Percentiles rank a stretch among this genome's conserved stretches.
These are phyloP conservation scores for Erythrolamprus reginae DNA, from an alignment of 2,113 vertebrate species.

Conservation along the genomic window DNA sequence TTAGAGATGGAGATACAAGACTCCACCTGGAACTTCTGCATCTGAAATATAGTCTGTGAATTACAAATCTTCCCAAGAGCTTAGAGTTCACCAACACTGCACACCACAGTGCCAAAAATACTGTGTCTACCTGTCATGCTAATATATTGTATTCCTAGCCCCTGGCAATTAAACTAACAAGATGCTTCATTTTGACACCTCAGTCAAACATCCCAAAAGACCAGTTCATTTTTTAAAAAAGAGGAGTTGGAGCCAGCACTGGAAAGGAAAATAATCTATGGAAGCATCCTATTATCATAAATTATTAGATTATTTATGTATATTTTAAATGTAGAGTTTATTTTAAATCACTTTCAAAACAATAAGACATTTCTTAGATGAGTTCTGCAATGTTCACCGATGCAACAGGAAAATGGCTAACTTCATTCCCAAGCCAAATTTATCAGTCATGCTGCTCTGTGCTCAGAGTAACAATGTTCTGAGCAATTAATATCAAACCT, in stretches of 20 bases:
- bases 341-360: constrained; percentile 23
- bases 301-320: background rate
- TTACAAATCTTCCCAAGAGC: background rate
- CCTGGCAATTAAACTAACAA: constrained; percentile 18
- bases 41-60: background rate
- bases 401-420: constrained; percentile 47
- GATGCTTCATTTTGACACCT: background rate
- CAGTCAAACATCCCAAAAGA: background rate
- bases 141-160: background rate
- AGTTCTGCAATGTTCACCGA: constrained; percentile 48
- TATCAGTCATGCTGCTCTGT: constrained; percentile 48
- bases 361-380: constrained; percentile 48
- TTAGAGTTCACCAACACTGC: background rate
- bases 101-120: background rate
- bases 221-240: constrained; percentile 9
- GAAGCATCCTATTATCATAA: constrained; percentile 35
- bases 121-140: background rate
- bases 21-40: background rate
- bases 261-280: background rate
- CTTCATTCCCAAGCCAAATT: constrained; percentile 33
- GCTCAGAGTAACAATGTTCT: constrained; percentile 48
- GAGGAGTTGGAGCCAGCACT: background rate
- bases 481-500: constrained; percentile 53
- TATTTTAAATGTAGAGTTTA: constrained; percentile 5
- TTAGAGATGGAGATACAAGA: background rate